phyloP scores from a whole-genome alignment of 2,888 invertebrate genomes.

The Drosophila neonasuta region DNA sequence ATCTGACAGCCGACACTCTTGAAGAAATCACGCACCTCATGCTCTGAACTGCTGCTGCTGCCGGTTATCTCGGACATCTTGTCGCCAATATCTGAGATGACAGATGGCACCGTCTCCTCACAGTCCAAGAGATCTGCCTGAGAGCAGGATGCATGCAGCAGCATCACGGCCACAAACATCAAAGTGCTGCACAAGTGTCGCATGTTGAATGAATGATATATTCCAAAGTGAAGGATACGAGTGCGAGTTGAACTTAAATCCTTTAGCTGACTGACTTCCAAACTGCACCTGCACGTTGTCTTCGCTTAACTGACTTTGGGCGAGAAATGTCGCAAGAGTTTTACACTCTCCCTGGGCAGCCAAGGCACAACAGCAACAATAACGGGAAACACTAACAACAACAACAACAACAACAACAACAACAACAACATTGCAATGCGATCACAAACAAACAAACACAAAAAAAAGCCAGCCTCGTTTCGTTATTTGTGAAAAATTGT shows the following conservation, averaged over 20 bases:
- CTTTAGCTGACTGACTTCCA: slow-evolving; percentile 26
- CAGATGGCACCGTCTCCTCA: slow-evolving; percentile 63
- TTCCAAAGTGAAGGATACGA: background rate
- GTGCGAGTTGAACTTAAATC: background rate
- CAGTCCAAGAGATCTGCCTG: slow-evolving; percentile 75
- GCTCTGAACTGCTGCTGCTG: slow-evolving; percentile 62
- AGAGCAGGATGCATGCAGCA: slow-evolving; percentile 36
- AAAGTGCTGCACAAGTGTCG: slow-evolving; percentile 29
- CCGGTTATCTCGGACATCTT: slow-evolving; percentile 58
- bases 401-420: background rate
- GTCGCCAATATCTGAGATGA: slow-evolving; percentile 59
- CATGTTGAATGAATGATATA: slow-evolving; percentile 19
- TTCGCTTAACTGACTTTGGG: slow-evolving; percentile 47
- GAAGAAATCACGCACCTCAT: slow-evolving; percentile 74
- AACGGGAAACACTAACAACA: background rate
- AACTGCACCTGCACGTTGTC: slow-evolving; percentile 53
- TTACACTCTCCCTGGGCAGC: slow-evolving; percentile 37
- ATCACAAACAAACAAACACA: background rate
- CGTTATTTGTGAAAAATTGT: slow-evolving; percentile 41
- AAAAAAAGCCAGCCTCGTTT: slow-evolving; percentile 28
- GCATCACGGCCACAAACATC: slow-evolving; percentile 42
- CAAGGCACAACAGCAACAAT: slow-evolving; percentile 6
- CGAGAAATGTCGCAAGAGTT: slow-evolving; percentile 42
- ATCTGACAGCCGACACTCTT: slow-evolving; percentile 78
- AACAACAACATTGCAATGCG: background rate